Evolutionary conservation across 2,888 invertebrate species (phyloP), one percentile per base, ranked within the genome.

Genomic region (Brachylomia viminalis): DNA sequence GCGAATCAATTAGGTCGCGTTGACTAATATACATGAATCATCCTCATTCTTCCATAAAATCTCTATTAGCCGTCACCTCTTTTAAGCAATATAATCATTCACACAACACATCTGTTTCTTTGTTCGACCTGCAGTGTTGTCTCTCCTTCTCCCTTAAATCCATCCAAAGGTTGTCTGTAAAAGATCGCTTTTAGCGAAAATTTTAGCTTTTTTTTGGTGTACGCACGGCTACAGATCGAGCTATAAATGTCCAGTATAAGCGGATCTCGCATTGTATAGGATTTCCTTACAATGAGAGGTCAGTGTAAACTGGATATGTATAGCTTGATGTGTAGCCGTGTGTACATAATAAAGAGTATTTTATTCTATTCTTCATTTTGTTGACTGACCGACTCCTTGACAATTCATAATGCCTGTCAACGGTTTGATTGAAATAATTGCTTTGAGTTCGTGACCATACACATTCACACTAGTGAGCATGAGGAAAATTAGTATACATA

Each of bases 1-100:
- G 58, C 58, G 15, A 76, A 72, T 45, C 1, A 80, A 67, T 49
- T 74, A 27, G 47, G 54, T n/a, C 30, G 45, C 15, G 10, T 54
- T 73, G 11, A 73, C 47, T 56, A 59, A 20, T 30, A 7, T 17
- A 52, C 47, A 56, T 54, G 70, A 38, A 10, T 64, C 47, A 47
- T 56, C 5, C n/a, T 52, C 33, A 45, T 47, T 54, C 11, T 56
- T 20, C 11, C 20, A 11, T 67, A 17, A 38, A 5, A 69, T 30
- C 10, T 4, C 0, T 38, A n/a, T 47, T n/a, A 54, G 27, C 23
- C 17, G 13, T 38, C 45, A 62, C 23, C 8, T 38, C 7, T 15
- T 30, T 42, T 2, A 8, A 47, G 23, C 42, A 2, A 27, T 17
- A 27, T 59, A 8, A 52, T 77, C n/a, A 45, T 23, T 68, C 23